These are phyloP conservation scores for Erpornis zantholeuca DNA, from an alignment of 2,113 vertebrate species.

Conservation along the genomic window DNA sequence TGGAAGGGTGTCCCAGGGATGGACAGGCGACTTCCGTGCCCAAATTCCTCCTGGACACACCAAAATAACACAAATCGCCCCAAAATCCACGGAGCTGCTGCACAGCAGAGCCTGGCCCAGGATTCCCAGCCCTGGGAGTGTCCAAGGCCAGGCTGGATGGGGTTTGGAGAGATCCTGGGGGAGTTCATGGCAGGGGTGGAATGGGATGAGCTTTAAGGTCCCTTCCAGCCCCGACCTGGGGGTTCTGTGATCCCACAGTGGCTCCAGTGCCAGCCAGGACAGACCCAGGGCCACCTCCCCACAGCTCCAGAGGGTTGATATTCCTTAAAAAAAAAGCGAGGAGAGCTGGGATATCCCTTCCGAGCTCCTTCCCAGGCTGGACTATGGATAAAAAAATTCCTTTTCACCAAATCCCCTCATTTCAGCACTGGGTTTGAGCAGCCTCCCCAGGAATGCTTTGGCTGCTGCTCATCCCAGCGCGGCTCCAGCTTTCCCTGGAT, in stretches of 20 bases:
- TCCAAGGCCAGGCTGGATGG: background rate
- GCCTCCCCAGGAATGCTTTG: fast-evolving
- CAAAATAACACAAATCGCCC: fast-evolving
- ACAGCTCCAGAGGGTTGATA: fast-evolving
- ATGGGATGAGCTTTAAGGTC: background rate
- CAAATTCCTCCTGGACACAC: background rate
- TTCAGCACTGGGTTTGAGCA: fast-evolving
- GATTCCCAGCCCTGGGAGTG: background rate
- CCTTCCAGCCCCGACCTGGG: too few relatives aligned
- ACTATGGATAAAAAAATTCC: fast-evolving
- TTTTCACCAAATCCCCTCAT: background rate
- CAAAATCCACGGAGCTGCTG: fast-evolving
- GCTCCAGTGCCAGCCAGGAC: background rate
- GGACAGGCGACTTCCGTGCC: fast-evolving
- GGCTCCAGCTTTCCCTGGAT: background rate
- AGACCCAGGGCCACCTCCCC: background rate
- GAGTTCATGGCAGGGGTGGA: background rate
- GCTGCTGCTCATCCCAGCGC: fast-evolving
- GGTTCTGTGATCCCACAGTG: fast-evolving
- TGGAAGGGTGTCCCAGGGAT: fast-evolving
- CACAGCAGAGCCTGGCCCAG: fast-evolving
- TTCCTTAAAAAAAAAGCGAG: background rate
- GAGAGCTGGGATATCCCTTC: background rate
- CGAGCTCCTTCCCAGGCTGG: too few relatives aligned
- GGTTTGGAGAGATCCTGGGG: background rate